phyloP scores from a whole-genome alignment of 2,113 vertebrate genomes.

The Chroicocephalus ridibundus region DNA sequence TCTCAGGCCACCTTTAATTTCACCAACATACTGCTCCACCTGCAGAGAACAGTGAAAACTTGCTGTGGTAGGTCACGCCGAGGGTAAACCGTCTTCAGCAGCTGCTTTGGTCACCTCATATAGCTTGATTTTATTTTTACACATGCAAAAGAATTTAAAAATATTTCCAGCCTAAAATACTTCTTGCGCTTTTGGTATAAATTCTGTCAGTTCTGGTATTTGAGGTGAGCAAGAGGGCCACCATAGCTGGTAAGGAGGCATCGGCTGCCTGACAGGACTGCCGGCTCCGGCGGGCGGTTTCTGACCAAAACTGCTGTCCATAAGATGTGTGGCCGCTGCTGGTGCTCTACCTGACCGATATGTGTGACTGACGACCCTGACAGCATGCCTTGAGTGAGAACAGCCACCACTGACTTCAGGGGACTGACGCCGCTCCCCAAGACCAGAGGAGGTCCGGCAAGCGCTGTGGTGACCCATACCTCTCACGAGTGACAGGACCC shows the following conservation, averaged over 20 bases:
- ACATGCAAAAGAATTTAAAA: not conserved
- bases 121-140: not conserved
- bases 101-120: not conserved
- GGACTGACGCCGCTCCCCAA: too few relatives aligned
- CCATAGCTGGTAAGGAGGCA: accelerated
- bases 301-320: not conserved
- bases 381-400: accelerated
- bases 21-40: slow-evolving; percentile 67
- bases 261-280: not conserved
- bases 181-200: not conserved
- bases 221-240: not conserved
- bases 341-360: not conserved
- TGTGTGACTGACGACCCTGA: not conserved
- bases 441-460: not conserved
- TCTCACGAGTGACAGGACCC: not conserved
- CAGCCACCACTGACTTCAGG: not conserved
- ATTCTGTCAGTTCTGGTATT: not conserved
- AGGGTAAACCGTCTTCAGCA: not conserved
- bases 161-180: not conserved
- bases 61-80: not conserved
- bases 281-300: accelerated
- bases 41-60: slow-evolving; percentile 1
- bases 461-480: accelerated
- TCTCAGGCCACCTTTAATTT: slow-evolving; percentile 73
- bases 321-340: accelerated